Base-by-base conservation (phyloP, 2,888 invertebrate species). In the Punctoribates punctum region DNA sequence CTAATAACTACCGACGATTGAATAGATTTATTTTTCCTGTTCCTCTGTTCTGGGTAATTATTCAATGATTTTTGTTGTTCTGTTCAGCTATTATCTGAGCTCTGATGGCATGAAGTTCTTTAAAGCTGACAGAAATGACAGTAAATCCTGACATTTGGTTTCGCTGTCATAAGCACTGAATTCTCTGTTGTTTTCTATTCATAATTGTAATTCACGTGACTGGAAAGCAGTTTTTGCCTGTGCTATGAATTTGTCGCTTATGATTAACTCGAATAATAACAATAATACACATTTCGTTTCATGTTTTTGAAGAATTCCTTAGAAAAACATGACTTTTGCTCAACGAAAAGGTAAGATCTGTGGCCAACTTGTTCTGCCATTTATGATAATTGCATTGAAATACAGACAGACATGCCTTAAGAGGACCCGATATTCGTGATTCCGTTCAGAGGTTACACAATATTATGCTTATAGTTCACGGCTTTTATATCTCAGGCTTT, bases 161-260 rank as follows among this genome's bases (percentile, higher is more conserved):
- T 54, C 54, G 54, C 54, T 54, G 54, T 54, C 54, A 54, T 54
- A 54, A 54, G 20, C 54, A 54, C 54, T 54, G 20, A 54, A 20
- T 54, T 20, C n/a, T 54, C 8, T 34, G 34, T 34, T 34, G 8
- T 34, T 3, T 34, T 34, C 4, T 34, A 34, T 34, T 34, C 34
- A 34, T 34, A 34, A 34, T 34, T 34, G 34, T 8, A 5, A 34
- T 34, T 34, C 34, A 34, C 34, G 34, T 34, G 34, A 34, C 34
- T 34, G 34, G 34, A 34, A 34, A 34, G 34, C 34, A 34, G 3
- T 34, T 34, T 34, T 34, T 34, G 34, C 34, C 34, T 34, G 34
- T 34, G 34, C 34, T 34, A 34, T 34, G 34, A 34, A 34, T 34
- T 34, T 34, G 34, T 34, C 34, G 34, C 34, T 34, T 34, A 34